phyloP scores from a whole-genome alignment of 1,140 invertebrate genomes.

The Propsilocerus akamusi region DNA sequence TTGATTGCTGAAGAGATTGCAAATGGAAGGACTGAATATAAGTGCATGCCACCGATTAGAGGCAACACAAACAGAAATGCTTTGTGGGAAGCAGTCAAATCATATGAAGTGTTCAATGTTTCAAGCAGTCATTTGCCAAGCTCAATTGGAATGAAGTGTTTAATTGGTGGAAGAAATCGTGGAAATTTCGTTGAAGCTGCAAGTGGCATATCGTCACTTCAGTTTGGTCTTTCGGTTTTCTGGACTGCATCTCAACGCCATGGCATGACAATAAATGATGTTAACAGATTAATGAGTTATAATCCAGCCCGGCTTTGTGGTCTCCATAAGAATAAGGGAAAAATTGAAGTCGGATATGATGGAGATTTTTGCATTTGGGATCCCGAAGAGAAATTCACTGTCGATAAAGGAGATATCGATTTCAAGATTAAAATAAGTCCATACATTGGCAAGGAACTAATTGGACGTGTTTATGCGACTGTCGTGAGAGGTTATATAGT shows the following conservation, averaged over 20 bases:
- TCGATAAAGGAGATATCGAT: conserved; percentile 28
- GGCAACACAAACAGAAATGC: conserved; percentile 35
- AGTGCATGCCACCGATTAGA: conserved; percentile 53
- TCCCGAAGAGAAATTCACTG: conserved; percentile 35
- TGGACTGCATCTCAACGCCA: conserved; percentile 37
- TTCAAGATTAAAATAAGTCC: conserved; percentile 40
- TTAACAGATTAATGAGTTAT: conserved; percentile 36
- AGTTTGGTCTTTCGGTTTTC: conserved; percentile 45
- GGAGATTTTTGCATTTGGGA: conserved; percentile 55
- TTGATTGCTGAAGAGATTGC: conserved; percentile 40
- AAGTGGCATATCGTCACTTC: conserved; percentile 53
- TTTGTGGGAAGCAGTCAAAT: conserved; percentile 38
- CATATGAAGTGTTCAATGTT: conserved; percentile 38
- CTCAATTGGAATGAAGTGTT: conserved; percentile 37
- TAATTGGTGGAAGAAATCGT: conserved; percentile 22
- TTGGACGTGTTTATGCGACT: conserved; percentile 36
- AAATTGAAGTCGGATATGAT: conserved; percentile 37
- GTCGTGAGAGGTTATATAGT: conserved; percentile 35
- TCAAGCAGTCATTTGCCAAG: conserved; percentile 49
- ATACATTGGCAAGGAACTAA: conserved; percentile 31
- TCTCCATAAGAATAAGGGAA: conserved; percentile 35
- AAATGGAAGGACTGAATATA: conserved; percentile 39
- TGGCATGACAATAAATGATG: conserved; percentile 29
- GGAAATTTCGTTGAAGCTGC: conserved; percentile 47
- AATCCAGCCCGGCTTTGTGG: conserved; percentile 40